phyloP scores from a whole-genome alignment of 2,113 vertebrate species.

The Edolisoma coerulescens region DNA sequence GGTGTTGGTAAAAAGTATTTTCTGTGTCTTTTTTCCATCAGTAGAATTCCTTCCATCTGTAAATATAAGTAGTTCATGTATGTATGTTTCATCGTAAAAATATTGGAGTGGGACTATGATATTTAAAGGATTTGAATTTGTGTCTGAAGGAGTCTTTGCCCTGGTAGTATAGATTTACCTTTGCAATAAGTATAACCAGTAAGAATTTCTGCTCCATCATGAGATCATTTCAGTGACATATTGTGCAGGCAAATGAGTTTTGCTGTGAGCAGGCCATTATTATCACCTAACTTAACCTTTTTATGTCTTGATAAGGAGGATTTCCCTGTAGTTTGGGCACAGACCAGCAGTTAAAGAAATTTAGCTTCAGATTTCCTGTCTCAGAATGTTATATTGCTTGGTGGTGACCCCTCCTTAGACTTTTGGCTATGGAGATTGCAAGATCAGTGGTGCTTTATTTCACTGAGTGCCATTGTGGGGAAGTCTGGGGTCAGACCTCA shows the following conservation, averaged over 20 bases:
- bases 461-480: not conserved
- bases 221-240: not conserved
- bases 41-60: not conserved
- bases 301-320: not conserved
- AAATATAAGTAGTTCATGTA: not conserved
- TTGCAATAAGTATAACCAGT: not conserved
- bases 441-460: not conserved
- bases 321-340: not conserved
- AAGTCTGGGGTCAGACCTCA: not conserved
- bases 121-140: not conserved
- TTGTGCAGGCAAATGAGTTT: not conserved
- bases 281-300: not conserved
- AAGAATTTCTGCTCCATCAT: not conserved
- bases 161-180: not conserved
- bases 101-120: not conserved
- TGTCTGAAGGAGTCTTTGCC: not conserved
- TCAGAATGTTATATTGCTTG: not conserved
- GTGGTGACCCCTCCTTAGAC: not conserved
- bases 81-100: not conserved
- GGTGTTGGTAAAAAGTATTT: not conserved
- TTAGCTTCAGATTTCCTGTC: not conserved
- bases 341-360: not conserved
- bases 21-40: not conserved
- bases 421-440: not conserved
- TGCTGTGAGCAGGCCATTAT: not conserved